Conservation (phyloP, 2,113 vertebrate genomes). For the Coturnix japonica region DNA sequence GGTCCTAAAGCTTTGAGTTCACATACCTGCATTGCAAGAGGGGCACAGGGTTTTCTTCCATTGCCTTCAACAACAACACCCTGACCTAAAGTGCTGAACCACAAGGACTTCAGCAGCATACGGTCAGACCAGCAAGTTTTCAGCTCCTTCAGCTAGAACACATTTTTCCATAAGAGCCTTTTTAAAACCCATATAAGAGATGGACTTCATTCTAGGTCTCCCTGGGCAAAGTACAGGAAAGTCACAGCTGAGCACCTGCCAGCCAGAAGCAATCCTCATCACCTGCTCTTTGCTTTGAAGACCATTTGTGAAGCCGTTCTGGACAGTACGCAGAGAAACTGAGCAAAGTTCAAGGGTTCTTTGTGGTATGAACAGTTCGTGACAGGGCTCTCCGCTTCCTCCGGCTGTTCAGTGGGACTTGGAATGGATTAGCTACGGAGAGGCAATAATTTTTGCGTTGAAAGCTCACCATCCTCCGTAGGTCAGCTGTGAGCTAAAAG, state of each 20-base stretch:
- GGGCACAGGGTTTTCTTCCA: background rate
- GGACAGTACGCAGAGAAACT: background rate
- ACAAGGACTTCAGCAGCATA: background rate
- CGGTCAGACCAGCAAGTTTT: background rate
- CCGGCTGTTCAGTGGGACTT: constrained; percentile 8
- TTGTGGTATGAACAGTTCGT: background rate
- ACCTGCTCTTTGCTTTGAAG: background rate
- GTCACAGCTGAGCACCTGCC: rapidly evolving
- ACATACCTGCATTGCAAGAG: constrained; percentile 10
- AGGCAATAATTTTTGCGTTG: background rate
- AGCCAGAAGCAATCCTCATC: background rate
- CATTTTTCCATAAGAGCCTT: background rate
- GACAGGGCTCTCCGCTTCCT: background rate
- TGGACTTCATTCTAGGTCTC: background rate
- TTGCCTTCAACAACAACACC: constrained; percentile 35
- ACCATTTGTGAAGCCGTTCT: background rate
- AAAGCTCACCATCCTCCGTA: background rate
- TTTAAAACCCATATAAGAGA: background rate
- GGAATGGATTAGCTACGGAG: background rate
- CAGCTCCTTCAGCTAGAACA: background rate
- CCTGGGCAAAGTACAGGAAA: background rate
- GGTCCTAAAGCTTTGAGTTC: background rate
- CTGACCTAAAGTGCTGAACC: background rate
- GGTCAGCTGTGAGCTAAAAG: constrained; percentile 52
- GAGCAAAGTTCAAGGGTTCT: constrained; percentile 49